Evolutionary conservation across 2,113 vertebrate genomes (phyloP).

Genomic region (Myanophis thanlyinensis): DNA sequence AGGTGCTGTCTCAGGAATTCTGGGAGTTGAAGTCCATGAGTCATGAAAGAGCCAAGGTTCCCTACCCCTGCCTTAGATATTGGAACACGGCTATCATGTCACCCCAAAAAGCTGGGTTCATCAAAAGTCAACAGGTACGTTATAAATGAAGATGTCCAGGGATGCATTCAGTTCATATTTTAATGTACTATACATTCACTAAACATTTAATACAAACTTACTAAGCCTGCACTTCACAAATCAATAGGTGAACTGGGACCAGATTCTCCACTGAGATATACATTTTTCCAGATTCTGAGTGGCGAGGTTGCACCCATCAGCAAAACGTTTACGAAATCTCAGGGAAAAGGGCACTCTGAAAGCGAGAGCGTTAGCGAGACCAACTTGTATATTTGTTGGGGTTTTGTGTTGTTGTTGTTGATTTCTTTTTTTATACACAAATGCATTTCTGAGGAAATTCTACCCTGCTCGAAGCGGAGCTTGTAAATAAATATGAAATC

Average conservation of each 20-base stretch:
- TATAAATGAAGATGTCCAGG: not conserved
- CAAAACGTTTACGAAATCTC: not conserved
- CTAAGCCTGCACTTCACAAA: not conserved
- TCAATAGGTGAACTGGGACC: not conserved
- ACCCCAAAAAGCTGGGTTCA: not conserved
- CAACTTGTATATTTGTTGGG: not conserved
- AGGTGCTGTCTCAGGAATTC: too few species aligned
- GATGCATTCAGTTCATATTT: not conserved
- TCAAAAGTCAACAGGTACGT: not conserved
- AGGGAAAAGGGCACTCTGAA: not conserved
- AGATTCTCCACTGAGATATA: not conserved
- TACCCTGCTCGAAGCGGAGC: not conserved
- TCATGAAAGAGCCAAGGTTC: too few species aligned
- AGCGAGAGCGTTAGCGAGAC: not conserved
- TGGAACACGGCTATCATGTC: not conserved
- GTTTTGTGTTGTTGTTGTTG: not conserved
- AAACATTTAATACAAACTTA: not conserved
- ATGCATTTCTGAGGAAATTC: not conserved
- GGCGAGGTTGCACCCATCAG: not conserved
- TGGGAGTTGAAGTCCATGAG: too few species aligned
- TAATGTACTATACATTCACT: not conserved
- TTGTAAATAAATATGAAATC: not conserved
- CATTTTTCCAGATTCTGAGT: not conserved
- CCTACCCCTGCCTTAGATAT: not conserved
- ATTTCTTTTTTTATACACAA: not conserved